Base-by-base conservation (phyloP, 2,888 invertebrate species). In the Odontocerum albicorne region DNA sequence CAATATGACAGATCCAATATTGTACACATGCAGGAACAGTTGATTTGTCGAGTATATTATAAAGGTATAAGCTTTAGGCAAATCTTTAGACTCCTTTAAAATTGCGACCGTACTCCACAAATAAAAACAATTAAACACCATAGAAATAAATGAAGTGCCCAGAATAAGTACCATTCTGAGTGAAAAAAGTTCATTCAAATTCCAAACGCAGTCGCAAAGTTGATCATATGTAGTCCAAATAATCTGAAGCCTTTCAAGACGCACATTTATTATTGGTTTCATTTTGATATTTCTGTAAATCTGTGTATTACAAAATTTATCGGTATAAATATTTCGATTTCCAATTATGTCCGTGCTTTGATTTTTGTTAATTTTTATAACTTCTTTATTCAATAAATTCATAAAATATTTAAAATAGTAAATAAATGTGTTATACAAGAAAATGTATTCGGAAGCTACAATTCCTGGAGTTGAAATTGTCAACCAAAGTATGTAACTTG, bases 371-470 rank as follows among this genome's bases (percentile, higher is more conserved):
- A 49, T 17, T 10, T 38, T 49, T 3, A 13, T 4, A 3, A 39
- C 27, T 39, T 49, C 39, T 38, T 12, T 12, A 13, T 49, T 49
- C n/a, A 49, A 8, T n/a, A 27, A 8, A 2, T 10, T 4, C 7
- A 22, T 8, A 12, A 13, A 19, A 31, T n/a, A 35, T 8, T 6
- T 17, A 2, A 32, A 4, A n/a, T n/a, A 20, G n/a, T 17, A 7
- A 10, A 27, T 27, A 7, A 27, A 27, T 4, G 2, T 43, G 4
- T 22, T 22, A 27, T 43, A 43, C 4, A 43, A 6, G 4, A 4
- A 3, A 3, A 43, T 4, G 1, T 16, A 10, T 3, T 22, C 13
- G 3, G 43, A 6, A 2, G 22, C 12, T 1, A 43, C 10, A n/a
- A 13, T 13, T 4, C 22, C 22, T 2, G 43, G 43, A 1, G 13